These are phyloP conservation scores for Coptotermes formosanus DNA, from an alignment of 1,140 invertebrate species.

Conservation along the genomic window DNA sequence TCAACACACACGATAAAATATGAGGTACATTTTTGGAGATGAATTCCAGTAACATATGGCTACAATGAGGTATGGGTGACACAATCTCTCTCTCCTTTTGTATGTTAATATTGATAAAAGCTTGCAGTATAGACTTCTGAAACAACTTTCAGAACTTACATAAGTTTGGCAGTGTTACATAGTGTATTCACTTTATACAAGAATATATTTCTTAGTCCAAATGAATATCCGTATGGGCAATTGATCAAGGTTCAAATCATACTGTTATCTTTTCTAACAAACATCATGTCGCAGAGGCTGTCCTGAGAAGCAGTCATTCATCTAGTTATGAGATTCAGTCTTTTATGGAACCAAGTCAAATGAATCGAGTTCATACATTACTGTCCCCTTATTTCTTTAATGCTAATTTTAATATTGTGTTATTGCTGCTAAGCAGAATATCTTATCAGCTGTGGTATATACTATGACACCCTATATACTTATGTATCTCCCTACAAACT, in stretches of 20 bases:
- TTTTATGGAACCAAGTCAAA: no score
- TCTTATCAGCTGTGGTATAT: no score
- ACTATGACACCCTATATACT: no score
- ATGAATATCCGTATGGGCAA: background rate
- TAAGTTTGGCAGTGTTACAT: background rate
- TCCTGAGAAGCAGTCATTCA: no score
- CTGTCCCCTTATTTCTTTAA: no score
- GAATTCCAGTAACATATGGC: background rate
- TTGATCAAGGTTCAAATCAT: background rate
- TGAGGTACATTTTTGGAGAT: background rate
- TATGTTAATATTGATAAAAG: background rate
- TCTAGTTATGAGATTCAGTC: no score
- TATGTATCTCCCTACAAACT: no score
- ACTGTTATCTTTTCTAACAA: no score
- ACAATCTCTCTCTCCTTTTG: background rate
- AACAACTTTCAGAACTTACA: background rate
- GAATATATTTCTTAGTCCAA: background rate
- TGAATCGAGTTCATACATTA: no score
- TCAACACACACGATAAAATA: slow-evolving; percentile 17
- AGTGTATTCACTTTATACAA: background rate
- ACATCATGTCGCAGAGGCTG: no score
- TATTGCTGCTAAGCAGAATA: no score
- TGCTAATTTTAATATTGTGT: no score
- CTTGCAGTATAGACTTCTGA: background rate
- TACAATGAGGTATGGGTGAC: background rate